A percentile compares a stretch with the other conserved stretches of the same genome.
phyloP scores from a whole-genome alignment of 2,888 invertebrate species.

The Chironomus tentans region DNA sequence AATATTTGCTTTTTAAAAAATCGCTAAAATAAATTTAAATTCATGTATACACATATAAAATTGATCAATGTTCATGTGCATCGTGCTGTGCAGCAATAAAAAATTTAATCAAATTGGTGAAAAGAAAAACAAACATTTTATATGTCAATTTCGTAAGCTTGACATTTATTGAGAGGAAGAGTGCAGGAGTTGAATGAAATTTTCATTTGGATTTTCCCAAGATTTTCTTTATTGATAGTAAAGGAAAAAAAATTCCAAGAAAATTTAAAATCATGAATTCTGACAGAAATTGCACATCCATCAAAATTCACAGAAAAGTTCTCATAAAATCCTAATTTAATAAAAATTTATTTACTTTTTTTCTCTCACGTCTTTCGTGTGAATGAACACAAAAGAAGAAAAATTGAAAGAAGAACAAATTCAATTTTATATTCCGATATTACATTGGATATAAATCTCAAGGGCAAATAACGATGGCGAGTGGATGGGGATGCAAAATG shows the following conservation, averaged over 20 bases:
- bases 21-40: background rate
- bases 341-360: background rate
- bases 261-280: background rate
- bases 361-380: background rate
- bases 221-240: too few species aligned
- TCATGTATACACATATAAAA: too few species aligned
- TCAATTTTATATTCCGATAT: background rate
- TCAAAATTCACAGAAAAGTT: background rate
- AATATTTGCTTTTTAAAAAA: background rate
- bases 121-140: background rate
- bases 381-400: background rate
- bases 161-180: background rate
- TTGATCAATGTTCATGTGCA: too few species aligned
- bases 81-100: background rate
- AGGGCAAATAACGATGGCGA: background rate
- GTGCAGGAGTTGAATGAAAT: background rate
- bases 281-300: background rate
- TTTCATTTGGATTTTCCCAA: too few species aligned
- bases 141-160: background rate
- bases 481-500: background rate
- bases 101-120: background rate
- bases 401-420: too few species aligned
- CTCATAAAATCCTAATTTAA: background rate
- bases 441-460: background rate
- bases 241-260: background rate